Conservation (phyloP, 2,797 vertebrate species). For the Epinephelus coioides region DNA sequence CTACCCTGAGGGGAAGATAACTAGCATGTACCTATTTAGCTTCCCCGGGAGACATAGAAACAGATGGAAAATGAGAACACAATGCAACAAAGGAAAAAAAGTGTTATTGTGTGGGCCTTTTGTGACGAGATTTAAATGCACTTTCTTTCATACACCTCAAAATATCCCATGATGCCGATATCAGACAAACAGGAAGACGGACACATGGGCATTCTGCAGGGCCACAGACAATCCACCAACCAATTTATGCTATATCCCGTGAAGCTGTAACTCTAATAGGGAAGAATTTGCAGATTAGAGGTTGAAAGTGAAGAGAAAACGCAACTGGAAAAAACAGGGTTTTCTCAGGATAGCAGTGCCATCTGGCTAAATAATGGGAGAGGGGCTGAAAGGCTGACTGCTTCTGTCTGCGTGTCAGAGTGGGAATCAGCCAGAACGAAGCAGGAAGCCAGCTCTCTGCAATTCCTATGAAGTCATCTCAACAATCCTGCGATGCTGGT, state of each 20-base stretch:
- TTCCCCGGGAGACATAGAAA: not conserved
- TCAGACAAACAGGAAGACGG: not conserved
- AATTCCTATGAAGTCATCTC: slow-evolving; percentile 78
- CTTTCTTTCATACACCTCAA: not conserved
- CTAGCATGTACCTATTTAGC: not conserved
- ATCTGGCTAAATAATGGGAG: slow-evolving; percentile 34
- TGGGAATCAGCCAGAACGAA: slow-evolving; percentile 69
- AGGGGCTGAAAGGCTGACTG: slow-evolving; percentile 40
- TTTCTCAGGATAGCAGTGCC: slow-evolving; percentile 35
- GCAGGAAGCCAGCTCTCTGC: slow-evolving; percentile 69
- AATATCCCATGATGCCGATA: slow-evolving; percentile 2
- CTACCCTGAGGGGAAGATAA: not conserved
- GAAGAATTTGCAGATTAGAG: slow-evolving; percentile 10
- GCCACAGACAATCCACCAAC: not conserved
- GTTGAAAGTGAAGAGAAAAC: slow-evolving; percentile 4
- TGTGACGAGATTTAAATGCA: not conserved
- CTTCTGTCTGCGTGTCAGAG: slow-evolving; percentile 75
- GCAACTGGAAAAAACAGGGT: not conserved
- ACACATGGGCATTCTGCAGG: not conserved
- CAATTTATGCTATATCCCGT: not conserved
- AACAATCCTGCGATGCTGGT: slow-evolving; percentile 36
- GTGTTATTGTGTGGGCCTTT: not conserved
- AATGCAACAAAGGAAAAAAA: not conserved
- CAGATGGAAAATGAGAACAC: not conserved
- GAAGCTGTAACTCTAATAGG: not conserved